These are phyloP conservation scores for Lycaon pictus DNA, from an alignment of 2,113 vertebrate genomes.

Conservation along the genomic window DNA sequence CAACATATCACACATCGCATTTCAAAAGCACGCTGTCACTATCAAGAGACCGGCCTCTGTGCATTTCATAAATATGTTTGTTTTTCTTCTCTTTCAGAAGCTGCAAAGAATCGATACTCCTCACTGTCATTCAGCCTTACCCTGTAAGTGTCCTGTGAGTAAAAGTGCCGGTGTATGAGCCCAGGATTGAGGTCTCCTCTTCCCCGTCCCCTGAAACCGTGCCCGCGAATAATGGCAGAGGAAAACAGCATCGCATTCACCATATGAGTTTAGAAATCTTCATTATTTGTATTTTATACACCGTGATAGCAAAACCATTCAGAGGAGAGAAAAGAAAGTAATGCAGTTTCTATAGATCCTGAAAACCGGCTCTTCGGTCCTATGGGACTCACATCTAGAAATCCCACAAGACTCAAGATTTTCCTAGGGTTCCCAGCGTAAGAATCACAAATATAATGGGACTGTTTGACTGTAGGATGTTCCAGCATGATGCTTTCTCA, in stretches of 20 bases:
- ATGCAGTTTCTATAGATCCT: neutral
- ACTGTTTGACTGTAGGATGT: neutral
- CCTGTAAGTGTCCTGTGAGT: slow-evolving; percentile 91
- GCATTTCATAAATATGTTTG: slow-evolving; percentile 72
- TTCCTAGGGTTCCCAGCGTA: neutral
- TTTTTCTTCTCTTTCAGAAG: slow-evolving; percentile 91
- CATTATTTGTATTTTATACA: neutral
- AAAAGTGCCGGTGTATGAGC: neutral
- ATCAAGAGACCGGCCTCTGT: slow-evolving; percentile 11
- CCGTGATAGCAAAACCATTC: neutral
- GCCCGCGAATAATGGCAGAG: neutral
- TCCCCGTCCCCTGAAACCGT: neutral
- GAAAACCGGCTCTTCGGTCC: neutral
- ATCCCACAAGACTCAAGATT: slow-evolving; percentile 9
- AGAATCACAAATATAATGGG: neutral
- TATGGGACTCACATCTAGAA: slow-evolving; percentile 3
- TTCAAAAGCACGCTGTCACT: slow-evolving; percentile 67
- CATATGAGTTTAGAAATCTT: neutral
- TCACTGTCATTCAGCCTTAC: slow-evolving; percentile 98
- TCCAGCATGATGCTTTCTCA: neutral
- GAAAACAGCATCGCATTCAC: neutral
- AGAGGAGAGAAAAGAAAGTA: neutral
- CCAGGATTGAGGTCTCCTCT: neutral
- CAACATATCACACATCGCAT: slow-evolving; percentile 33
- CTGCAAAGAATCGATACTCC: slow-evolving; percentile 98